These are phyloP conservation scores for Lepisosteus osseus DNA, from an alignment of 2,113 vertebrate genomes.

Conservation along the genomic window DNA sequence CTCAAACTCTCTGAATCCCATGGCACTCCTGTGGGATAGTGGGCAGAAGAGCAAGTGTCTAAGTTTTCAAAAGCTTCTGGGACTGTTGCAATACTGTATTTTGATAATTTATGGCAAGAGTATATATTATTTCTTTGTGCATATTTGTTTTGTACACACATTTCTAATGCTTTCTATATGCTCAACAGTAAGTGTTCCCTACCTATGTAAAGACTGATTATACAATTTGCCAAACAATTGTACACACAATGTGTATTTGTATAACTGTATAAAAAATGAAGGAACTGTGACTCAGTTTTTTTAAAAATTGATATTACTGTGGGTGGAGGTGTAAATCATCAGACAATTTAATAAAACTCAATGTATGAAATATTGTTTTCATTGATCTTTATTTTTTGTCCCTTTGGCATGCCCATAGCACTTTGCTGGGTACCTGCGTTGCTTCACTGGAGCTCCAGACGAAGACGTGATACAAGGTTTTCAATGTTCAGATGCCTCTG, in stretches of 20 bases:
- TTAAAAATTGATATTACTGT: conserved; percentile 75
- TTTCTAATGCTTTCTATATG: conserved; percentile 85
- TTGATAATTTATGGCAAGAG: conserved; percentile 70
- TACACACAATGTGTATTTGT: conserved; percentile 84
- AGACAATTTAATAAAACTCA: conserved; percentile 66
- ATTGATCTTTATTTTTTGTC: background rate
- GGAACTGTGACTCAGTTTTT: conserved; percentile 80
- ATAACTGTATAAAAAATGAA: conserved; percentile 85
- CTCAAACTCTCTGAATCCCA: conserved; percentile 72
- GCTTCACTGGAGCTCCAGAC: background rate
- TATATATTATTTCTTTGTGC: conserved; percentile 81
- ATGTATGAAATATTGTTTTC: conserved; percentile 38
- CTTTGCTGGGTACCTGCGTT: background rate
- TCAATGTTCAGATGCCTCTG: background rate
- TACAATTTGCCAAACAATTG: conserved; percentile 73
- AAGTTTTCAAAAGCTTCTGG: conserved; percentile 84
- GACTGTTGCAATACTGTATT: conserved; percentile 93
- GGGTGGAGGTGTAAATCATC: conserved; percentile 43
- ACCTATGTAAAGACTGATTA: conserved; percentile 67
- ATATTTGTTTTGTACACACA: conserved; percentile 83
- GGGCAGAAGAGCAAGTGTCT: conserved; percentile 75
- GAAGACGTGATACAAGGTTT: background rate
- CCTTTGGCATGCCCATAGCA: too few species aligned
- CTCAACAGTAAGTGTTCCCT: conserved; percentile 73
- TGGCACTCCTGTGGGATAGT: conserved; percentile 72